Conservation (phyloP, 2,797 vertebrate genomes). For the Lacerta viridis region DNA sequence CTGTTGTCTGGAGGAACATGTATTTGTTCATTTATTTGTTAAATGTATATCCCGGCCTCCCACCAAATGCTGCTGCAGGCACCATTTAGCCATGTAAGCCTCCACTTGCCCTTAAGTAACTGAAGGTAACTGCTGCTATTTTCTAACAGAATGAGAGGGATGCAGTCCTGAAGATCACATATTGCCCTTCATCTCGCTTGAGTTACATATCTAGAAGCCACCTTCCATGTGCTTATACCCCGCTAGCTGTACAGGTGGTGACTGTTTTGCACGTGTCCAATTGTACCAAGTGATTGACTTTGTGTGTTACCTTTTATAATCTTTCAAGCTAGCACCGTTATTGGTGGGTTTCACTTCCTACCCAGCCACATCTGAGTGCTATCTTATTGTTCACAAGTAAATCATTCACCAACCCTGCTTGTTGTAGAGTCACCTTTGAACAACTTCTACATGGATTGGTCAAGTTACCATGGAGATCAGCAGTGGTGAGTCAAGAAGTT, state of each 20-base stretch:
- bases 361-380: background rate
- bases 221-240: background rate
- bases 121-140: no score
- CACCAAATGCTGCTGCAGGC: background rate
- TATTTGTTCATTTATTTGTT: background rate
- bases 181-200: background rate
- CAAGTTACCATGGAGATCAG: background rate
- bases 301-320: background rate
- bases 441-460: rapidly evolving
- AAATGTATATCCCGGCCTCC: background rate
- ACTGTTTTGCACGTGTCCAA: no score
- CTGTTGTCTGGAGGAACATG: background rate
- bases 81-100: background rate
- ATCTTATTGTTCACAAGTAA: conserved; percentile 28
- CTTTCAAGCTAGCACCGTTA: background rate
- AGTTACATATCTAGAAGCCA: background rate
- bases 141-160: background rate
- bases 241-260: no score
- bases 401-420: conserved; percentile 2
- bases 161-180: background rate
- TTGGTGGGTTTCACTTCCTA: background rate
- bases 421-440: background rate
- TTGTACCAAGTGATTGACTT: background rate
- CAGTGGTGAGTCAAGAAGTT: background rate
- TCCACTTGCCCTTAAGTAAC: background rate